These are phyloP conservation scores for Melanotaenia boesemani DNA, from an alignment of 2,797 vertebrate genomes.

Conservation along the genomic window DNA sequence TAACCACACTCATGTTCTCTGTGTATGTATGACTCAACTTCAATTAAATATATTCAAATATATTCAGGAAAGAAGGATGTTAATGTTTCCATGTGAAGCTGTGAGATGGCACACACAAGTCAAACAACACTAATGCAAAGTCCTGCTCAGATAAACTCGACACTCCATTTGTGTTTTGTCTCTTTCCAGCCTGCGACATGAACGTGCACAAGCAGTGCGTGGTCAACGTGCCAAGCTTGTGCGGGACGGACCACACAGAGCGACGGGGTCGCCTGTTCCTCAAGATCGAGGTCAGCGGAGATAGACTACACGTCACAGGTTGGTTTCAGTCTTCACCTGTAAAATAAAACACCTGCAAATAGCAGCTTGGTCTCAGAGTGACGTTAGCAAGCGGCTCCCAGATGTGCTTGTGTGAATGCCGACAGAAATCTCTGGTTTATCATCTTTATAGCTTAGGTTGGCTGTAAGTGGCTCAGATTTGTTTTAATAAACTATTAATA, in stretches of 20 bases:
- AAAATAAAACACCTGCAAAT: background rate
- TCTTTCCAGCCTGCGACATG: constrained; percentile 93
- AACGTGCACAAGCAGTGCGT: constrained; percentile 99
- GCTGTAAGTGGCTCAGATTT: background rate
- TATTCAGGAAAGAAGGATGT: background rate
- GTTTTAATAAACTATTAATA: background rate
- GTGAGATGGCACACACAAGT: background rate
- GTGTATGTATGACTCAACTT: background rate
- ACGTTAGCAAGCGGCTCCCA: constrained; percentile 11
- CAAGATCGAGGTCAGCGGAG: constrained; percentile 93
- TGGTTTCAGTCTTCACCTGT: constrained; percentile 36
- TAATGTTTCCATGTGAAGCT: background rate
- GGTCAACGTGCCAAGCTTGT: constrained; percentile 97
- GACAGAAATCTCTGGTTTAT: constrained; percentile 19
- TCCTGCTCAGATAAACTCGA: constrained; percentile 8
- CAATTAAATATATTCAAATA: background rate
- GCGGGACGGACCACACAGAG: constrained; percentile 97
- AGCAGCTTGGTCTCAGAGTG: constrained; percentile 8
- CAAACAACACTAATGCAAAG: background rate
- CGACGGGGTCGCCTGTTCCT: constrained; percentile 94
- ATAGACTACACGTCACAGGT: constrained; percentile 94
- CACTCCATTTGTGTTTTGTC: constrained; percentile 19
- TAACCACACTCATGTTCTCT: background rate
- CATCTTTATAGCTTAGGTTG: background rate
- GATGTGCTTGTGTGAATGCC: constrained; percentile 1